A percentile compares a stretch with the other conserved stretches of the same genome.
Evolutionary conservation across 2,113 vertebrate species (phyloP).

Genomic region (Lathamus discolor): DNA sequence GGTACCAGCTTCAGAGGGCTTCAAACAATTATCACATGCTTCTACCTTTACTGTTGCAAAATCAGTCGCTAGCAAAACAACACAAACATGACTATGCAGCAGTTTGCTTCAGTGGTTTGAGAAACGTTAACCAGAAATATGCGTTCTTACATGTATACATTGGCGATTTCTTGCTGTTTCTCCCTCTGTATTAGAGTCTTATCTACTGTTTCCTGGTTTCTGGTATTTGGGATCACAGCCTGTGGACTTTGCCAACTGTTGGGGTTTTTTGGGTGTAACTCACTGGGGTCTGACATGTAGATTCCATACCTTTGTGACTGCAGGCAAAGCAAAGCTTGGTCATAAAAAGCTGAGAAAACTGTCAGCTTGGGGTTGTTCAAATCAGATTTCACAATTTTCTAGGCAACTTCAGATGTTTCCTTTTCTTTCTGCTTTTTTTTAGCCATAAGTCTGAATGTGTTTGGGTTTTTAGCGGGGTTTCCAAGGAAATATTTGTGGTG

Average conservation of each 20-base stretch:
- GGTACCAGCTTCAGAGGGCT: neutral
- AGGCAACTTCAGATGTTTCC: neutral
- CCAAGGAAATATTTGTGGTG: neutral
- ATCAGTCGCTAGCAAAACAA: neutral
- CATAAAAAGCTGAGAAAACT: neutral
- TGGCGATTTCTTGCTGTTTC: neutral
- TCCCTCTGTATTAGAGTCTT: neutral
- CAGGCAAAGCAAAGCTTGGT: neutral
- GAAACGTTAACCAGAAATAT: neutral
- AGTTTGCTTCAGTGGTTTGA: neutral
- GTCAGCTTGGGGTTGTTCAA: neutral
- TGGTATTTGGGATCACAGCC: neutral
- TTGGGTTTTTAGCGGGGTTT: neutral
- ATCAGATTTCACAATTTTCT: neutral
- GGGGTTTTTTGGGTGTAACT: neutral
- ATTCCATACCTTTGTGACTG: neutral
- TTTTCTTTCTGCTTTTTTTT: neutral
- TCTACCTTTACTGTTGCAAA: neutral
- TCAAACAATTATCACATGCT: neutral
- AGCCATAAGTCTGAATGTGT: neutral
- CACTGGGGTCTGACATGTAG: neutral
- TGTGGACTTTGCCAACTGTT: neutral
- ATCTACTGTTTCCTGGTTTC: neutral
- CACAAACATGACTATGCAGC: neutral
- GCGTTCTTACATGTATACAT: accelerated